Evolutionary conservation across 1,140 invertebrate genomes (phyloP).

Genomic region (Drosophila murphyi): DNA sequence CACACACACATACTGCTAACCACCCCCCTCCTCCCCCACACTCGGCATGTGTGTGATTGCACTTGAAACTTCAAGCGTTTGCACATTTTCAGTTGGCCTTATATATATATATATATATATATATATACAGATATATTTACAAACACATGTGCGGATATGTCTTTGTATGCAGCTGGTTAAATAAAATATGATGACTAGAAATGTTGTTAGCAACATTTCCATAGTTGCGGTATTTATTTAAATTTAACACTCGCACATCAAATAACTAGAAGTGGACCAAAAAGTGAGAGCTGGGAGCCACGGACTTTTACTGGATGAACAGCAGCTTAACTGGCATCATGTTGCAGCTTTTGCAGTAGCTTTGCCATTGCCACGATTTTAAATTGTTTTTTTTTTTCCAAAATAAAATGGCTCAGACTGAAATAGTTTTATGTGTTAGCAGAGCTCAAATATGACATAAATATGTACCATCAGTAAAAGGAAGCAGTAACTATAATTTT

Average conservation of each 20-base stretch:
- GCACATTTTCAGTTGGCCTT: constrained; percentile 31
- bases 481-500: too few species aligned
- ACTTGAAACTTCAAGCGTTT: constrained; percentile 51
- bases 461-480: too few species aligned
- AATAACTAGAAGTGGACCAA: constrained; percentile 62
- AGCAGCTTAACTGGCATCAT: constrained; percentile 54
- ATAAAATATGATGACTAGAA: constrained; percentile 24
- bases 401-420: not conserved
- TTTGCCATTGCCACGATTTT: constrained; percentile 72
- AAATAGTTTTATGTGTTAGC: not conserved
- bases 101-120: constrained; percentile 18
- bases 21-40: not conserved
- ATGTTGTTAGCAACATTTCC: constrained; percentile 46
- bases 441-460: not conserved
- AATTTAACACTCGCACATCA: constrained; percentile 72
- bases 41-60: constrained; percentile 31
- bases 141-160: not conserved
- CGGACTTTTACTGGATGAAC: not conserved
- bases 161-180: constrained; percentile 46
- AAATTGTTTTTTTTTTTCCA: constrained; percentile 58
- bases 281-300: constrained; percentile 30
- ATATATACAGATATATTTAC: not conserved
- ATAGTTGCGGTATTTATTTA: constrained; percentile 35
- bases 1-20: constrained; percentile 4
- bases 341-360: constrained; percentile 44